Evolutionary conservation across 2,888 invertebrate species (phyloP).

Genomic region (Hypercompe scribonia): DNA sequence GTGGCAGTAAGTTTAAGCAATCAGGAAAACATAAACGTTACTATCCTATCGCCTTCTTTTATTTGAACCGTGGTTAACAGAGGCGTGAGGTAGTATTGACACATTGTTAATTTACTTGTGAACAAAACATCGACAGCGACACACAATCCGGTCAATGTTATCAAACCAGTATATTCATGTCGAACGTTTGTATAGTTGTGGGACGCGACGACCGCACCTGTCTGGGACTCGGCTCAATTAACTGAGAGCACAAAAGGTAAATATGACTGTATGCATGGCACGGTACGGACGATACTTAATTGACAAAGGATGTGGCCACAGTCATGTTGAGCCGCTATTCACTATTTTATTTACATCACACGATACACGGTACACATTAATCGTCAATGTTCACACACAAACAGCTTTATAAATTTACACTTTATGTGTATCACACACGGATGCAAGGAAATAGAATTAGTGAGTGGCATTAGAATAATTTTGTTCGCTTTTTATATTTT

Average conservation of each 20-base stretch:
- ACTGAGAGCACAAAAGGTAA: conserved; percentile 33
- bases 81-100: background rate
- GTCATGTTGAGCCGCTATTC: background rate
- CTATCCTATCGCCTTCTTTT: background rate
- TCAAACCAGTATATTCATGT: background rate
- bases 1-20: too few relatives aligned
- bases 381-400: background rate
- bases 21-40: background rate
- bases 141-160: background rate
- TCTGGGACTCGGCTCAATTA: conserved; percentile 30
- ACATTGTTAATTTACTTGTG: conserved; percentile 1
- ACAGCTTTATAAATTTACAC: background rate
- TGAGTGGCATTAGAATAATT: background rate
- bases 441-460: background rate
- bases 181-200: background rate
- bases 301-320: conserved; percentile 3
- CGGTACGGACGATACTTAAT: background rate
- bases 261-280: conserved; percentile 11
- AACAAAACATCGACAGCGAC: background rate
- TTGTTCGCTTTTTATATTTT: background rate
- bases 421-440: background rate
- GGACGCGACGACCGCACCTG: background rate
- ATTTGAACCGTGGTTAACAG: background rate
- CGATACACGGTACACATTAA: background rate
- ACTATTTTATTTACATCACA: background rate